Evolutionary conservation across 2,113 vertebrate species (phyloP), one percentile per base, ranked within the genome.

Genomic region (Aspiorhynchus laticeps): DNA sequence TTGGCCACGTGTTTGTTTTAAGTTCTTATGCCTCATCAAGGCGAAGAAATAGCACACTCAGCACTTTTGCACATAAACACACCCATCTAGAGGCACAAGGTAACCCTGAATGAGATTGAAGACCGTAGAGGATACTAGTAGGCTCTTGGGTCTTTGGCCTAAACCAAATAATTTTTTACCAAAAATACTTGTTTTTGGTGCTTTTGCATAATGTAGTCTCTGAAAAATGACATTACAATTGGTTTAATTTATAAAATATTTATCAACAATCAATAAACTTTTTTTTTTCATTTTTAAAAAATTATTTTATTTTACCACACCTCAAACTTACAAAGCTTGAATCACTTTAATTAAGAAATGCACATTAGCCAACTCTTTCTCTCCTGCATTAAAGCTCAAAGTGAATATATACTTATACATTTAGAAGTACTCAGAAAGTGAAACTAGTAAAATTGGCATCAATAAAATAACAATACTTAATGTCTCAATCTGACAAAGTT

Each of bases 321-420:
- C 91, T 82, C 61, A 90, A 90, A 53, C 89, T 82, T 51, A 83
- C 24, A 90, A 90, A 90, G 87, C 84, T 59, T 88, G 38, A 89
- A 91, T 85, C 89, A 90, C 84, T 90, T 56, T 24, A 59, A 80
- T 85, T 53, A 71, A 76, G 75, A 91, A 92, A 91, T 86, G 85
- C 88, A 89, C 84, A 91, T 92, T 91, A 88, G 90, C 89, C 90
- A 93, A 96, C 95, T 95, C 94, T 95, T 94, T 95, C 95, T 95
- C 92, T 91, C 94, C 96, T 92, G 95, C 95, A 95, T 95, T 95
- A 96, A 96, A 96, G 95, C 94, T 94, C 92, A 93, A 84, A 46
- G 85, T 88, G 87, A 85, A 71, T 87, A 87, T 84, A 87, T 85
- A 81, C 48, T 67, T 63, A 15, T 26, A 80, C 12, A 87, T 71